Base-by-base conservation (phyloP, 2,888 invertebrate species). In the Leucoptera coffeella region DNA sequence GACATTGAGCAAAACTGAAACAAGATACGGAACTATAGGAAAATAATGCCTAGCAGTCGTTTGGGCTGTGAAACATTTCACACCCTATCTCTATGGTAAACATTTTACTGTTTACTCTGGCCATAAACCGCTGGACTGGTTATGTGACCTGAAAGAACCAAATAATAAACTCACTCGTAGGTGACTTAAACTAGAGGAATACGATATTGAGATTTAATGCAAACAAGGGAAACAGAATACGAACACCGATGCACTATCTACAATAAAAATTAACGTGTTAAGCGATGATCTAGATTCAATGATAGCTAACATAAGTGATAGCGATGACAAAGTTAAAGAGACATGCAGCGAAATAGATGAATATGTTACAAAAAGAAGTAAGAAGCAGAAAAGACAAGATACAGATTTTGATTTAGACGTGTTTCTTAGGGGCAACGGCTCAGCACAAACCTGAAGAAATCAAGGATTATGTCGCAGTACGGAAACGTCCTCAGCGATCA, bases 191-290 rank as follows among this genome's bases (percentile, higher is more conserved):
- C 21, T 34, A 9, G 26, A 33, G 15, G 32, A 34, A 25, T 31
- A 27, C 23, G 29, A 34, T 14, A 34, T 32, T 20, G 22, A 32
- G 25, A 33, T 37, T 6, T 26, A 27, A 1, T 37, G 37, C 27
- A 38, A 37, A 32, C 29, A 30, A 17, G 9, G 17, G 9, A 17
- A 9, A 7, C 17, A 17, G 9, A 17, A 17, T 17, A 17, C 17
- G 6, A 36, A 37, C 19, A 34, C 37, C 7, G 28, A 37, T 22
- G 35, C 37, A 11, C 25, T 36, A 7, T 36, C 34, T n/a, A 12
- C 35, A 11, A 17, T 22, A 6, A 9, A 12, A 9, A 14, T 21
- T 4, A 22, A 27, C n/a, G 10, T 17, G 12, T 12, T 12, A 12
- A 10, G 22, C 22, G 27, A 27, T 14, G 27, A 27, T 8, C 14